Percentiles rank a stretch among this genome's conserved stretches.
Conservation (phyloP, 2,113 vertebrate species). For the Puffinus mauretanicus region DNA sequence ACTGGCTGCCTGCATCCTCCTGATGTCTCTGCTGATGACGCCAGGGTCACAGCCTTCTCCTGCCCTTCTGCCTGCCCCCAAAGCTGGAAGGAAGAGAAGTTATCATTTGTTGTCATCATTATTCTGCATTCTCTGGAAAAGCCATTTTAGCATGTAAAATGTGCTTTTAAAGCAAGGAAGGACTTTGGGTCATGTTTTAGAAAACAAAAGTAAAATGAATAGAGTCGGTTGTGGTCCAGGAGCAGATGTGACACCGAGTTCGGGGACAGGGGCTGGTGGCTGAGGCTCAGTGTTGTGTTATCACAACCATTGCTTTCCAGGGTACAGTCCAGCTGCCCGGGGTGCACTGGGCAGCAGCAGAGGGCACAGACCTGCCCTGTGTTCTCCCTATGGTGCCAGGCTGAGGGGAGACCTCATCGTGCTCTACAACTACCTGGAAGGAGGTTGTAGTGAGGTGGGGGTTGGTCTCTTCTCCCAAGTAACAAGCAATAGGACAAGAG, state of each 20-base stretch:
- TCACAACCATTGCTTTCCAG: too few relatives aligned
- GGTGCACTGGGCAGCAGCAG: neutral
- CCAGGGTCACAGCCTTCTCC: neutral
- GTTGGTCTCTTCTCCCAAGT: too few relatives aligned
- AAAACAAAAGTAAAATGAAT: neutral
- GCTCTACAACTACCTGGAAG: too few relatives aligned
- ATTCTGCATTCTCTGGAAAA: neutral
- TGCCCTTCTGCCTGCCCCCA: neutral
- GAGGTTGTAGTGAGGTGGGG: too few relatives aligned
- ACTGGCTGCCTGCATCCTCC: neutral
- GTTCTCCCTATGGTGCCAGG: too few relatives aligned
- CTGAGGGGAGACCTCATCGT: too few relatives aligned
- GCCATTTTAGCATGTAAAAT: neutral
- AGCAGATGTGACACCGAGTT: neutral
- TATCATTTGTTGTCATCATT: neutral
- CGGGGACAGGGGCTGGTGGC: neutral
- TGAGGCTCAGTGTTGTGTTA: neutral
- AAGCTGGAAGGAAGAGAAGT: neutral
- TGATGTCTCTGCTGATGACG: neutral
- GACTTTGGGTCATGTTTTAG: neutral
- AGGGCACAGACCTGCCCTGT: neutral
- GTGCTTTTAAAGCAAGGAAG: neutral
- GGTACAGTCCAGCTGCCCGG: accelerated
- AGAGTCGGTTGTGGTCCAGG: neutral
- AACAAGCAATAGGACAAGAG: too few relatives aligned